These are phyloP conservation scores for Himalopsyche phryganea DNA, from an alignment of 1,140 invertebrate species.

Conservation along the genomic window DNA sequence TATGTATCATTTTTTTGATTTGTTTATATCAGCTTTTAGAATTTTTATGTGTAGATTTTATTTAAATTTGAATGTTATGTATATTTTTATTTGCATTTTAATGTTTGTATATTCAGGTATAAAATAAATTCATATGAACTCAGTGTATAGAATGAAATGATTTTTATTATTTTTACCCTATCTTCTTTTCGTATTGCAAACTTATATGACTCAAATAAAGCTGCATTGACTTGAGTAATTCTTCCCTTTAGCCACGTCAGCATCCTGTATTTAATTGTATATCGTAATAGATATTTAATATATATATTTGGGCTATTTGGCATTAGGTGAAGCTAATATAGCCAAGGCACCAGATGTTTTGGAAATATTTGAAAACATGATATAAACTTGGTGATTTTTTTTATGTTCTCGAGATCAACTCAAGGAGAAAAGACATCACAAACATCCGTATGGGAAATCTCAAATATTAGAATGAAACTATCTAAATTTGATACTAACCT, in stretches of 20 bases:
- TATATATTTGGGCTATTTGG: too few relatives aligned
- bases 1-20: constrained; percentile 5
- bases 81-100: constrained; percentile 18
- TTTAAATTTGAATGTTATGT: constrained; percentile 15
- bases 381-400: too few relatives aligned
- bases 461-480: too few relatives aligned
- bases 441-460: too few relatives aligned
- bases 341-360: too few relatives aligned
- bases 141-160: constrained; percentile 15
- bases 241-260: neutral
- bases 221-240: neutral
- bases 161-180: constrained; percentile 6
- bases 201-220: neutral
- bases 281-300: too few relatives aligned
- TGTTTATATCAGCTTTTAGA: constrained; percentile 4
- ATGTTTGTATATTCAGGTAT: constrained; percentile 17
- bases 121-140: constrained; percentile 16
- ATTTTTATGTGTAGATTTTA: constrained; percentile 10
- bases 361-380: too few relatives aligned
- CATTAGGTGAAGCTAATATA: too few relatives aligned
- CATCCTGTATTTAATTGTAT: too few relatives aligned
- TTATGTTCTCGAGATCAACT: too few relatives aligned
- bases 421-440: too few relatives aligned
- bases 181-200: neutral
- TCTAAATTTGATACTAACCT: too few relatives aligned